Evolutionary conservation across 2,797 vertebrate genomes (phyloP).

Genomic region (Microctenopoma lineatum): DNA sequence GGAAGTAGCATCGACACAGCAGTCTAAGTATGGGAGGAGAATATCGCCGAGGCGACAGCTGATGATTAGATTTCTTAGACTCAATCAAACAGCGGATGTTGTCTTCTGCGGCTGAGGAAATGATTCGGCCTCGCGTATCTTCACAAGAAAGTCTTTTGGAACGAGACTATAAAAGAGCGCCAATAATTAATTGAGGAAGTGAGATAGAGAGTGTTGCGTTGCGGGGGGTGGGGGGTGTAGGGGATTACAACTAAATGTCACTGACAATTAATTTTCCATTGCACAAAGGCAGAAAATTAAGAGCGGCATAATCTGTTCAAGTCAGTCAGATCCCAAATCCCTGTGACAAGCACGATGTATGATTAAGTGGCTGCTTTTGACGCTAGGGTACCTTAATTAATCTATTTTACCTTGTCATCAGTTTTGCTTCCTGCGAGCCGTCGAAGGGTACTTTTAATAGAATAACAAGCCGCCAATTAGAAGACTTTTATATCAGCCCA

Average conservation of each 20-base stretch:
- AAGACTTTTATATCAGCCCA: slow-evolving; percentile 49
- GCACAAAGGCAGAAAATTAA: slow-evolving; percentile 70
- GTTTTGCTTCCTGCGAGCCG: slow-evolving; percentile 57
- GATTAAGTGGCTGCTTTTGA: slow-evolving; percentile 71
- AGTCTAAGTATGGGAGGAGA: slow-evolving; percentile 43
- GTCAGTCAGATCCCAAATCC: slow-evolving; percentile 78
- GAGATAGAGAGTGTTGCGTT: slow-evolving; percentile 34
- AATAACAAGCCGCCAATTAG: slow-evolving; percentile 57
- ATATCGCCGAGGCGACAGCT: slow-evolving; percentile 44
- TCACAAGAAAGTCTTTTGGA: slow-evolving; percentile 38
- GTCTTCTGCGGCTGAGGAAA: slow-evolving; percentile 61
- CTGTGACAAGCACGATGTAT: slow-evolving; percentile 71
- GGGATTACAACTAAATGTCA: slow-evolving; percentile 75
- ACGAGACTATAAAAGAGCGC: slow-evolving; percentile 47
- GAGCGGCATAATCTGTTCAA: slow-evolving; percentile 74
- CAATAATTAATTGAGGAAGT: slow-evolving; percentile 68
- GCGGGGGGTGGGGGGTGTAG: neutral
- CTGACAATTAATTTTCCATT: slow-evolving; percentile 75
- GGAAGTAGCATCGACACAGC: slow-evolving; percentile 65
- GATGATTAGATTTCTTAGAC: slow-evolving; percentile 68
- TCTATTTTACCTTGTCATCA: slow-evolving; percentile 78
- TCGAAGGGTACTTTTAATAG: neutral
- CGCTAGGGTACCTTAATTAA: slow-evolving; percentile 69
- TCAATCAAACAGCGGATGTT: slow-evolving; percentile 65
- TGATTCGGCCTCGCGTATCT: slow-evolving; percentile 44